Conservation (phyloP, 2,113 vertebrate species). For the Onychorhynchus coronatus region DNA sequence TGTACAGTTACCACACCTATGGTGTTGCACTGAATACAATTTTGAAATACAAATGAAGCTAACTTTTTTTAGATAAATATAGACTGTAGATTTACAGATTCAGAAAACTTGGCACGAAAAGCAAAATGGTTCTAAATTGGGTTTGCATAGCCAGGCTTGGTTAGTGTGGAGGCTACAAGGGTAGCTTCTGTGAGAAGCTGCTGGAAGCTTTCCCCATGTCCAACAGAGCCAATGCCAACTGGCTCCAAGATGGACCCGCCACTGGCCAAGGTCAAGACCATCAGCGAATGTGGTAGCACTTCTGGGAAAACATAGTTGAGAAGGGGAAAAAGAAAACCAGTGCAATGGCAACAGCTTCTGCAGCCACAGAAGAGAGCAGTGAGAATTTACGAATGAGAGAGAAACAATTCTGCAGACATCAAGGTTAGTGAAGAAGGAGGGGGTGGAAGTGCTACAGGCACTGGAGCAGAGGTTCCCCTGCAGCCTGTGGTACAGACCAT, state of each 20-base stretch:
- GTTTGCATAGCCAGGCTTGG: not conserved
- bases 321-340: fast-evolving
- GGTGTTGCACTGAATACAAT: not conserved
- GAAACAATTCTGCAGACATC: not conserved
- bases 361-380: not conserved
- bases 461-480: not conserved
- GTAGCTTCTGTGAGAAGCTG: not conserved
- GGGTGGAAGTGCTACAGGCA: not conserved
- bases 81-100: not conserved
- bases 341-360: not conserved
- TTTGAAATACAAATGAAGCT: not conserved
- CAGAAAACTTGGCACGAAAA: not conserved
- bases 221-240: fast-evolving
- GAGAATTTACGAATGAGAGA: not conserved
- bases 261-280: not conserved
- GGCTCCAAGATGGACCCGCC: not conserved
- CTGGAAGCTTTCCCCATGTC: not conserved
- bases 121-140: not conserved
- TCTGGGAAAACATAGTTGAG: not conserved
- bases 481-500: not conserved
- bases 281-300: fast-evolving
- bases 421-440: not conserved
- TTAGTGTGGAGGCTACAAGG: not conserved
- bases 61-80: not conserved
- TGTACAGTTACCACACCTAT: not conserved